Evolutionary conservation across 2,797 vertebrate species (phyloP).

Genomic region (Merluccius polli): DNA sequence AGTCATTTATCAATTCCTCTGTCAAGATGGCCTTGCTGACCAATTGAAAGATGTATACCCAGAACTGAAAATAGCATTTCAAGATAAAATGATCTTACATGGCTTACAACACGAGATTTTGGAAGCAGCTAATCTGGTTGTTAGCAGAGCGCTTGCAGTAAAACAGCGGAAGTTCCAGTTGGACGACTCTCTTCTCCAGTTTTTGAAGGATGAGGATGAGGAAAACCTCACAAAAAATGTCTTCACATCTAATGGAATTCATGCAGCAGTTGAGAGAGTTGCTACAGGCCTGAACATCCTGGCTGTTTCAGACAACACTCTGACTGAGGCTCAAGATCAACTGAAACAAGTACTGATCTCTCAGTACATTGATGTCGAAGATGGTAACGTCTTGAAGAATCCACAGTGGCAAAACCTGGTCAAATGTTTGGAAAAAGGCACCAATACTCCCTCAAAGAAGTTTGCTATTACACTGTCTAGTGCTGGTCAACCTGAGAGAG

Average conservation of each 20-base stretch:
- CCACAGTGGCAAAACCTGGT: constrained; percentile 70
- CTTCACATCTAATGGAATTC: constrained; percentile 68
- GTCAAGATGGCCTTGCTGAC: constrained; percentile 54
- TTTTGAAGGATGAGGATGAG: constrained; percentile 62
- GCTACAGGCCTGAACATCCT: constrained; percentile 54
- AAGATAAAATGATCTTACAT: constrained; percentile 57
- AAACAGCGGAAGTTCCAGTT: constrained; percentile 48
- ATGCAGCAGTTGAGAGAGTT: constrained; percentile 67
- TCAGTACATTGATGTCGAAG: constrained; percentile 59
- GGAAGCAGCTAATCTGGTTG: constrained; percentile 65
- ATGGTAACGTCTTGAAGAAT: constrained; percentile 56
- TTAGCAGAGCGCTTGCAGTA: constrained; percentile 54
- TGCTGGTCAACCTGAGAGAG: constrained; percentile 36
- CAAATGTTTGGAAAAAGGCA: constrained; percentile 32
- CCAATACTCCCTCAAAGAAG: constrained; percentile 44
- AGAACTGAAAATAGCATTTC: constrained; percentile 66
- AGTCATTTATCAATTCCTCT: constrained; percentile 66
- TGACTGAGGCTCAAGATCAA: constrained; percentile 69
- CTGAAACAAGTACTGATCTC: constrained; percentile 59
- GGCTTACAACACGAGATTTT: constrained; percentile 74
- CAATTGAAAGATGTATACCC: constrained; percentile 55
- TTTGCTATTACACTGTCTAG: constrained; percentile 43
- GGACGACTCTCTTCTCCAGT: constrained; percentile 59
- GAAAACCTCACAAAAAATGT: constrained; percentile 64
- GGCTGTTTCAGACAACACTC: constrained; percentile 52